Conservation (phyloP, 2,888 invertebrate species). For the Sceliomorpha sp. region DNA sequence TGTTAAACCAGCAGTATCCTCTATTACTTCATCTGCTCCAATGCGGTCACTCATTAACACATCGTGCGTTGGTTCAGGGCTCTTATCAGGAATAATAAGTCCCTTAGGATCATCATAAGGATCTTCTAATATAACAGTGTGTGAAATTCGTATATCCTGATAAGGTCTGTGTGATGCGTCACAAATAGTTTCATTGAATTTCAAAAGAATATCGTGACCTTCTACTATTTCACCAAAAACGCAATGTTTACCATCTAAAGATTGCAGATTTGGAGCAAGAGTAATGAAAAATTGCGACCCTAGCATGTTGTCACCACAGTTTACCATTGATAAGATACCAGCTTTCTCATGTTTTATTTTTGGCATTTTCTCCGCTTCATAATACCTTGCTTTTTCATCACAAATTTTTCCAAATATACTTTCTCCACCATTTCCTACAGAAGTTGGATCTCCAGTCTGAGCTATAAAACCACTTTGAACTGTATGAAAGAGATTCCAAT, state of each 20-base stretch:
- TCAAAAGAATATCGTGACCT: conserved; percentile 92
- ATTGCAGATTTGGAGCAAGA: conserved; percentile 91
- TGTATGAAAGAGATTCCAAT: conserved; percentile 95
- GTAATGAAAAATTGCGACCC: conserved; percentile 99
- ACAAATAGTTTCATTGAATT: conserved; percentile 96
- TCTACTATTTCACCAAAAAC: conserved; percentile 98
- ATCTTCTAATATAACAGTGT: conserved; percentile 97
- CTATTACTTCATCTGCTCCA: conserved; percentile 95
- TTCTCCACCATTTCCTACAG: conserved; percentile 94
- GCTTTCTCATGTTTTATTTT: conserved; percentile 93
- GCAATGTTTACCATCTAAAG: conserved; percentile 94
- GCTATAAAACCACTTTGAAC: conserved; percentile 97
- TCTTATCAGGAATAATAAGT: conserved; percentile 89
- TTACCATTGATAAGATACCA: conserved; percentile 96
- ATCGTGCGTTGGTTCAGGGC: conserved; percentile 93
- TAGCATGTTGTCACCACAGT: conserved; percentile 88
- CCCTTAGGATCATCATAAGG: conserved; percentile 93
- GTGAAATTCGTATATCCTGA: conserved; percentile 97
- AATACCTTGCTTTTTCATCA: conserved; percentile 92
- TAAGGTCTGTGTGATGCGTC: conserved; percentile 94
- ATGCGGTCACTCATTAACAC: conserved; percentile 91
- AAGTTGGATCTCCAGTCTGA: conserved; percentile 98
- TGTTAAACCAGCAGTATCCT: conserved; percentile 93
- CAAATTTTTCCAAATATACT: conserved; percentile 93
- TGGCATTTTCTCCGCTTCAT: conserved; percentile 94